Percentiles rank a stretch among this genome's conserved stretches.
Evolutionary conservation across 2,888 invertebrate species (phyloP).

Genomic region (Seira sanloemensis): DNA sequence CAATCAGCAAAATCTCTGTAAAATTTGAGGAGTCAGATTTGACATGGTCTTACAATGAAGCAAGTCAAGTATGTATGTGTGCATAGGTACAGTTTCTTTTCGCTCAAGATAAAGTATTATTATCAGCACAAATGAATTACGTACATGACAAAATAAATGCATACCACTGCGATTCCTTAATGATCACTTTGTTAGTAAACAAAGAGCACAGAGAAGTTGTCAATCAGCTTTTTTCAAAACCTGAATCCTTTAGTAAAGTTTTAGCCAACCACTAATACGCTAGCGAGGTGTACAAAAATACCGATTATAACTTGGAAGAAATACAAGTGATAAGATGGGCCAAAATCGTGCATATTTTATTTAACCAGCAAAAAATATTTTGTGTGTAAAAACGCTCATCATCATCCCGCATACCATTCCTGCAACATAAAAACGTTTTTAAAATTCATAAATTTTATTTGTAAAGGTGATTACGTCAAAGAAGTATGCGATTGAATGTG

Average conservation of each 20-base stretch:
- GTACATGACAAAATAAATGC: background rate
- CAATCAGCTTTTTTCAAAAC: slow-evolving; percentile 29
- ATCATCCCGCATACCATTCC: slow-evolving; percentile 18
- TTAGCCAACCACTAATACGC: too few species aligned
- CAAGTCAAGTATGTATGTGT: background rate
- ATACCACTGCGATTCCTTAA: slow-evolving; percentile 15
- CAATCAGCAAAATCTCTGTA: background rate
- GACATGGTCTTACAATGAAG: background rate
- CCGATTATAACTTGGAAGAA: slow-evolving; percentile 10
- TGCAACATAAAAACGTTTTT: slow-evolving; percentile 33
- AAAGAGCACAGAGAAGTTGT: slow-evolving; percentile 25
- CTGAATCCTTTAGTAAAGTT: background rate
- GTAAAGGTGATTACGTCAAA: slow-evolving; percentile 39
- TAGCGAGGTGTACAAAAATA: background rate
- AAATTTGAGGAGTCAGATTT: background rate
- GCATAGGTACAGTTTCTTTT: background rate
- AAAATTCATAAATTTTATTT: slow-evolving; percentile 19
- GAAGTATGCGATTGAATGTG: background rate
- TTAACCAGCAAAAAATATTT: background rate
- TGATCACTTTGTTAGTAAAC: slow-evolving; percentile 29
- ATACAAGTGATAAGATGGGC: background rate
- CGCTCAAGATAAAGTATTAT: background rate
- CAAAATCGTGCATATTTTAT: slow-evolving; percentile 21
- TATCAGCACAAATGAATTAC: slow-evolving; percentile 6
- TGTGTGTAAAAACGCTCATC: slow-evolving; percentile 19